Percentiles rank a stretch among this genome's conserved stretches.
phyloP scores from a whole-genome alignment of 1,140 invertebrate genomes.

The Calosoma granatense region DNA sequence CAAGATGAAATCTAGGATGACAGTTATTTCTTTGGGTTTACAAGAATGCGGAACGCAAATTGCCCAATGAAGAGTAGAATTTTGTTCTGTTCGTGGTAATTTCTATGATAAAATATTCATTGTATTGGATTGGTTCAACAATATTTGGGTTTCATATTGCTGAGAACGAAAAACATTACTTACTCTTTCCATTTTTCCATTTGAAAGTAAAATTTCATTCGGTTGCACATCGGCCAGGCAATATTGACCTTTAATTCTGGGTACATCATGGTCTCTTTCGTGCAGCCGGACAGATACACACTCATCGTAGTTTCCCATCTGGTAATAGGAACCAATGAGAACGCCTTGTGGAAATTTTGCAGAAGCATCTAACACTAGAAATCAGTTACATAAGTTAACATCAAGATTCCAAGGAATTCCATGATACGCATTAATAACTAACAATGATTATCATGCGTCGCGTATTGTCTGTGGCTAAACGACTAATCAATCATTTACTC shows the following conservation, averaged over 20 bases:
- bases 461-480: no score
- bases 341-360: slow-evolving; percentile 51
- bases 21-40: slow-evolving; percentile 37
- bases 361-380: slow-evolving; percentile 55
- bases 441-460: no score
- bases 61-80: slow-evolving; percentile 47
- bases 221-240: slow-evolving; percentile 42
- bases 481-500: no score
- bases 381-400: slow-evolving; percentile 20
- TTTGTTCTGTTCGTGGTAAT: slow-evolving; percentile 29
- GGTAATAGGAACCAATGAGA: slow-evolving; percentile 47
- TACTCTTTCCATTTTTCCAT: background rate
- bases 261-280: slow-evolving; percentile 25
- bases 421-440: no score
- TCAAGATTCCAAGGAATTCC: no score
- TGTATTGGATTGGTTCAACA: slow-evolving; percentile 28
- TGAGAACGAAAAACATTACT: background rate
- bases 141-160: slow-evolving; percentile 10
- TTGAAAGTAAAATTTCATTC: slow-evolving; percentile 23
- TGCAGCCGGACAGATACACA: slow-evolving; percentile 37
- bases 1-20: slow-evolving; percentile 41
- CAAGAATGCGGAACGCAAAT: slow-evolving; percentile 51
- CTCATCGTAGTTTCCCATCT: slow-evolving; percentile 59
- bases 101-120: slow-evolving; percentile 15
- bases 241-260: slow-evolving; percentile 43